These are phyloP conservation scores for Paraescarpia echinospica DNA, from an alignment of 1,140 invertebrate genomes.

Conservation along the genomic window DNA sequence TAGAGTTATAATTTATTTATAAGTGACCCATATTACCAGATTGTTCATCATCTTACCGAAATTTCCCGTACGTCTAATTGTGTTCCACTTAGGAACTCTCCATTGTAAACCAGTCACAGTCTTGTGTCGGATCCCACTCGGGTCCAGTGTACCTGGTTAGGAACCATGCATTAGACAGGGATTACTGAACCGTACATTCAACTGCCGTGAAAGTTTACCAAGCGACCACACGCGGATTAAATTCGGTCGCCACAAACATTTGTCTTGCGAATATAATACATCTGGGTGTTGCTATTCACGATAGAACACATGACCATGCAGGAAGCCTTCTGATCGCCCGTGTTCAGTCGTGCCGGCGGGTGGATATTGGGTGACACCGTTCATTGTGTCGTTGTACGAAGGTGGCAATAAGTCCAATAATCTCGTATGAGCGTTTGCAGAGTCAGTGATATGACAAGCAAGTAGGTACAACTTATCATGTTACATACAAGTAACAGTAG, in stretches of 20 bases:
- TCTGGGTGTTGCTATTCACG: neutral
- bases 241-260: neutral
- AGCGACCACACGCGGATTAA: neutral
- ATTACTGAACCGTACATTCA: neutral
- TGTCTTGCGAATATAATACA: neutral
- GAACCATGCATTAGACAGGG: neutral
- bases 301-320: neutral
- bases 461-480: neutral
- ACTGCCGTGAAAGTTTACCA: neutral
- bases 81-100: neutral
- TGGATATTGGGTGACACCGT: neutral
- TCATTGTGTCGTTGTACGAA: neutral
- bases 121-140: neutral
- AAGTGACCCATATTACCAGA: too few species aligned
- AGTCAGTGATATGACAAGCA: neutral
- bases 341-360: neutral
- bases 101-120: neutral
- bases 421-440: neutral
- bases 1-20: too few species aligned
- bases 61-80: neutral
- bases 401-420: neutral
- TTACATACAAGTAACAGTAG: neutral
- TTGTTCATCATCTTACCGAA: too few species aligned
- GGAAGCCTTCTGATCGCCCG: neutral
- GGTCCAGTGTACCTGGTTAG: neutral